Evolutionary conservation across 2,888 invertebrate species (phyloP).

Genomic region (Acanthosepion esculentum): DNA sequence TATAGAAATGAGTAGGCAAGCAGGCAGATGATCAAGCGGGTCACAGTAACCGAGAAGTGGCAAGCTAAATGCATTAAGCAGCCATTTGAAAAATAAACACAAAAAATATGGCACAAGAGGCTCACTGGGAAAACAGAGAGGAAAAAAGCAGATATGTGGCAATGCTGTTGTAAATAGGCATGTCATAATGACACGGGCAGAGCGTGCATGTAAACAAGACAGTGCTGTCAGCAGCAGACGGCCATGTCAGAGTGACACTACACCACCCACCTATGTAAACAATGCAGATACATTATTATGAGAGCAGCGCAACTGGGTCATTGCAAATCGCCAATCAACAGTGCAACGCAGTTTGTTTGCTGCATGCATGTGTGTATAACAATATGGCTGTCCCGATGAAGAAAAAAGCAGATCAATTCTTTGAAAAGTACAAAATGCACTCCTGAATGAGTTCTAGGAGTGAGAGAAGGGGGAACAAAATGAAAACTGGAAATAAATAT

Average conservation of each 20-base stretch:
- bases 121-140: background rate
- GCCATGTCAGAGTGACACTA: conserved; percentile 41
- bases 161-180: conserved; percentile 6
- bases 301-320: background rate
- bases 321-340: conserved; percentile 23
- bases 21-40: background rate
- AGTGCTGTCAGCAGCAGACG: conserved; percentile 37
- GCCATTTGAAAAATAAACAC: conserved; percentile 12
- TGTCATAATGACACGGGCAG: conserved; percentile 33
- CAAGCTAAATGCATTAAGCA: background rate
- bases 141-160: background rate
- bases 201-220: conserved; percentile 33
- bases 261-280: conserved; percentile 44
- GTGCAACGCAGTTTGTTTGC: background rate
- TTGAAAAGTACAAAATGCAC: background rate
- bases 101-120: conserved; percentile 6
- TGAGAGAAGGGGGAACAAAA: too few species aligned
- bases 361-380: background rate
- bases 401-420: background rate
- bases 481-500: too few species aligned
- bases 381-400: background rate
- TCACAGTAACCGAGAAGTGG: background rate
- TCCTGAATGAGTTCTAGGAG: background rate
- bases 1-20: background rate
- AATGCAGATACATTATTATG: conserved; percentile 40